phyloP scores from a whole-genome alignment of 2,888 invertebrate species.

The Amphipoea lucens region DNA sequence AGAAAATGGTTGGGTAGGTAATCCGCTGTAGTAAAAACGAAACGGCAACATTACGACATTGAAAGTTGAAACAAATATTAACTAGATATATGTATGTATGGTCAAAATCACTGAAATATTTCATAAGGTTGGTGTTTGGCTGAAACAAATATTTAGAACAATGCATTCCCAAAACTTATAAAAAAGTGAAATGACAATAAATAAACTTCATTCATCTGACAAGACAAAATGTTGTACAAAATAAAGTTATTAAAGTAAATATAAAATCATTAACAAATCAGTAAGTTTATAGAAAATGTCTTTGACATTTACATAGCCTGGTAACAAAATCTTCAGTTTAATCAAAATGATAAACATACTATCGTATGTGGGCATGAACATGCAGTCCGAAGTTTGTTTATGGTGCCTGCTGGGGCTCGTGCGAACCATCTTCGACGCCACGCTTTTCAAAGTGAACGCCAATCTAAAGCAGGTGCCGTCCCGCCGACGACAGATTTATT shows the following conservation, averaged over 20 bases:
- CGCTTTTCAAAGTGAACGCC: constrained; percentile 88
- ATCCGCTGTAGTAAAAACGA: neutral
- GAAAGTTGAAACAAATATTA: neutral
- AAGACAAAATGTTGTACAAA: constrained; percentile 40
- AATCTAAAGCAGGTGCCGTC: constrained; percentile 87
- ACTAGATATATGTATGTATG: neutral
- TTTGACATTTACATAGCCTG: constrained; percentile 33
- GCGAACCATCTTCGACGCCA: constrained; percentile 89
- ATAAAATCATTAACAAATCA: constrained; percentile 33
- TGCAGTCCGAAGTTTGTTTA: constrained; percentile 88
- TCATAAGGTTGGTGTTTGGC: constrained; percentile 38
- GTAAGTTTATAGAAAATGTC: constrained; percentile 45
- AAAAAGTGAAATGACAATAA: constrained; percentile 32
- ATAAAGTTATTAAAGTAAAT: constrained; percentile 25
- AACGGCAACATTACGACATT: neutral
- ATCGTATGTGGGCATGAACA: constrained; percentile 85
- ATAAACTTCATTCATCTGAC: constrained; percentile 28
- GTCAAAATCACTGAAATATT: neutral
- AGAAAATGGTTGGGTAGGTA: neutral
- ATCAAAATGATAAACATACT: constrained; percentile 82
- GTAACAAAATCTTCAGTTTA: constrained; percentile 27
- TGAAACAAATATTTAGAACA: neutral
- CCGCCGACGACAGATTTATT: constrained; percentile 61
- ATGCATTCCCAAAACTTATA: neutral
- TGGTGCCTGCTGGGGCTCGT: constrained; percentile 88